Conservation (phyloP, 1,140 invertebrate genomes). For the Phocides pigmalion region DNA sequence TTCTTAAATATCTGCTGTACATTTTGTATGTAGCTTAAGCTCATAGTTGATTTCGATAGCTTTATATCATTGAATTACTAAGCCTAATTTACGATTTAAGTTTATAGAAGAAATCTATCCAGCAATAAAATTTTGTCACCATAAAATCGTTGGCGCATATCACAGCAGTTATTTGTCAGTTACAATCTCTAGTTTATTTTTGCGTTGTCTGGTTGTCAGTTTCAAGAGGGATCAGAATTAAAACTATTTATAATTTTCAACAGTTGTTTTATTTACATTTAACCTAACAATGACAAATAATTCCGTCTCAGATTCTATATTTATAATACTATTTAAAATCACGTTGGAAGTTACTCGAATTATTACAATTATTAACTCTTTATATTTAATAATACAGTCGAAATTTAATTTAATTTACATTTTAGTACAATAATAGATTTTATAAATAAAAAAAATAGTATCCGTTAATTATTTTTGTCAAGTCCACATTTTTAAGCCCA, state of each 20-base stretch:
- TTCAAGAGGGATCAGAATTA: constrained; percentile 58
- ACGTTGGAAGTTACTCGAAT: background rate
- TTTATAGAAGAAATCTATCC: background rate
- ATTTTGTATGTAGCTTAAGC: constrained; percentile 41
- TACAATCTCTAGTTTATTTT: constrained; percentile 10
- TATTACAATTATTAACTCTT: no score
- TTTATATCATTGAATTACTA: background rate
- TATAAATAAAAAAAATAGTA: no score
- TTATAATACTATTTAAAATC: constrained; percentile 19
- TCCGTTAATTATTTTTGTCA: no score
- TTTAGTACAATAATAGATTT: no score
- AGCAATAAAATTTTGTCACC: background rate
- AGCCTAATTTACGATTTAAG: constrained; percentile 1
- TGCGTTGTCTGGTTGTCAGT: constrained; percentile 37
- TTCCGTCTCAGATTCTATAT: constrained; percentile 3
- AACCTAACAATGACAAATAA: constrained; percentile 21
- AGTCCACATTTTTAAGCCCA: no score
- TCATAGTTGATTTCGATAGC: constrained; percentile 6
- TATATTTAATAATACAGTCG: no score
- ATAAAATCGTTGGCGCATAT: no score
- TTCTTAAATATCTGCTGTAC: constrained; percentile 27
- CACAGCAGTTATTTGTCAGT: no score
- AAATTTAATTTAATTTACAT: no score
- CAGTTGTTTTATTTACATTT: constrained; percentile 57
- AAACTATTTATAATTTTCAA: constrained; percentile 68